Conservation (phyloP, 2,113 vertebrate species). For the Phylloscopus trochiloides region DNA sequence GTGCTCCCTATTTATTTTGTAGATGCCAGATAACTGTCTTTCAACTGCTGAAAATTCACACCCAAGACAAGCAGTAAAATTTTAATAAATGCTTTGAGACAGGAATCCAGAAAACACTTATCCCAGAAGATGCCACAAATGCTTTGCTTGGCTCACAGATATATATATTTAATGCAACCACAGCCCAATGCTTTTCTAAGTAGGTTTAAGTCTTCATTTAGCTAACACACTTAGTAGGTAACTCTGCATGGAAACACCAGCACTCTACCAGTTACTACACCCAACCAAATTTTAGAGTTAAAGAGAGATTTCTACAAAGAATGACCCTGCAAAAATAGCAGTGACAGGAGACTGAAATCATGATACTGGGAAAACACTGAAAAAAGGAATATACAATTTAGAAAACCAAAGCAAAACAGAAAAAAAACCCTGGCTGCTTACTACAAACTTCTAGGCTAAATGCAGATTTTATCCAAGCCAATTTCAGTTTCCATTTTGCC, state of each 20-base stretch:
- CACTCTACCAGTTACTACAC: neutral
- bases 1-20: neutral
- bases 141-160: neutral
- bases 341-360: neutral
- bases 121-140: neutral
- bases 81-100: neutral
- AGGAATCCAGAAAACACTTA: neutral
- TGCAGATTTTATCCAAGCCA: neutral
- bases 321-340: neutral
- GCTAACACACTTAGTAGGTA: neutral
- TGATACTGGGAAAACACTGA: neutral
- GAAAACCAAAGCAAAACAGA: neutral
- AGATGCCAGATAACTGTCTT: slow-evolving; percentile 31
- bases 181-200: neutral
- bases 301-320: neutral
- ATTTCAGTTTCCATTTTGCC: neutral
- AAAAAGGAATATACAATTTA: neutral
- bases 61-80: slow-evolving; percentile 22
- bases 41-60: slow-evolving; percentile 36
- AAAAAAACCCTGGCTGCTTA: neutral
- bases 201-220: neutral
- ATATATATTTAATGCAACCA: neutral
- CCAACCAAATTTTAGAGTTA: neutral
- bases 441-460: neutral
- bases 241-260: neutral